Evolutionary conservation across 1,140 invertebrate species (phyloP).

Genomic region (Drosophila nigrodunni): DNA sequence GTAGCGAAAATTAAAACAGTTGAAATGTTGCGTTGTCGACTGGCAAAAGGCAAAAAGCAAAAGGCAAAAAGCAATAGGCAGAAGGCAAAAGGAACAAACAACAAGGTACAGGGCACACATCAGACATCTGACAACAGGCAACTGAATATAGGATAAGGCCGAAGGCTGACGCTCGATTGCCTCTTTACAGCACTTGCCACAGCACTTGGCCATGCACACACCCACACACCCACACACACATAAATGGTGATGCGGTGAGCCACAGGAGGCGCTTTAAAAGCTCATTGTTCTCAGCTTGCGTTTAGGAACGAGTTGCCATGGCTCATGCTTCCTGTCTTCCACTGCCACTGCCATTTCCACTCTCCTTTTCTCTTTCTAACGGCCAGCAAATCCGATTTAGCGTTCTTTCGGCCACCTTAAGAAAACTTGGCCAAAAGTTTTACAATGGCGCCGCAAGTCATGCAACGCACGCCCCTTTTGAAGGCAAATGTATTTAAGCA

Average conservation of each 20-base stretch:
- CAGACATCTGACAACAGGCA: not conserved
- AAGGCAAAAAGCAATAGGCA: not conserved
- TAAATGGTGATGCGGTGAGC: conserved; percentile 22
- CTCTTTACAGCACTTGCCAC: conserved; percentile 66
- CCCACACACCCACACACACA: conserved; percentile 1
- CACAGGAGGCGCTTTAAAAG: conserved; percentile 65
- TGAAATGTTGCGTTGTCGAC: conserved; percentile 49
- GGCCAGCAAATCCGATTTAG: conserved; percentile 42
- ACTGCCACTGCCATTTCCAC: not conserved
- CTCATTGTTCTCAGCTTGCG: conserved; percentile 59
- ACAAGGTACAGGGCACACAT: conserved; percentile 2
- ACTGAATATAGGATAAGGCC: conserved; percentile 43
- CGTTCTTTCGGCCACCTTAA: conserved; percentile 49
- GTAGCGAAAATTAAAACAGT: conserved; percentile 67
- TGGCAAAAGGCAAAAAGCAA: conserved; percentile 1
- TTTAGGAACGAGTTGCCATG: conserved; percentile 17
- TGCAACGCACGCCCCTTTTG: conserved; percentile 21
- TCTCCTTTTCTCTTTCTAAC: not conserved
- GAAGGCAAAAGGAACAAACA: too few relatives aligned
- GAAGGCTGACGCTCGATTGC: conserved; percentile 69
- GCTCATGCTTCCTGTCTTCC: not conserved
- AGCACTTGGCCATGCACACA: conserved; percentile 45
- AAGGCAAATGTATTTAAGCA: conserved; percentile 33
- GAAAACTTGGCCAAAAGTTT: conserved; percentile 56
- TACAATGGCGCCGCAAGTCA: conserved; percentile 38